Conservation (phyloP, 2,888 invertebrate species). For the Caenorhabditis sinica region DNA sequence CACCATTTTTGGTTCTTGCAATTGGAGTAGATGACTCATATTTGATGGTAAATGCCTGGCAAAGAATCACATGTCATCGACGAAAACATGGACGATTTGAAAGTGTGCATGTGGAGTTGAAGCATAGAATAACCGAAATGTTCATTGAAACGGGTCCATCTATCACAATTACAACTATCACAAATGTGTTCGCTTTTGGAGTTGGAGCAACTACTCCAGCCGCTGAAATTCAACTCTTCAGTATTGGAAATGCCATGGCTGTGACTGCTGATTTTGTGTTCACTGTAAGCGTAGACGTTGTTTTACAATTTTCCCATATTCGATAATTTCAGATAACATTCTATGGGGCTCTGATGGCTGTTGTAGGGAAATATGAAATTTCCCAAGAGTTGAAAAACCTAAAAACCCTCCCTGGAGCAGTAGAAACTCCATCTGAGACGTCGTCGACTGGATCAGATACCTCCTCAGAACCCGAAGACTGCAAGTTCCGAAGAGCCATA, state of each 20-base stretch:
- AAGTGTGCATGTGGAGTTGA: conserved; percentile 61
- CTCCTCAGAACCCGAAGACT: conserved; percentile 46
- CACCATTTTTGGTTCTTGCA: conserved; percentile 80
- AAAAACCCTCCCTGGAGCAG: conserved; percentile 10
- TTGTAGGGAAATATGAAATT: conserved; percentile 78
- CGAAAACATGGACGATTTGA: conserved; percentile 42
- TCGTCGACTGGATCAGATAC: conserved; percentile 32
- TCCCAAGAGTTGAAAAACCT: conserved; percentile 31
- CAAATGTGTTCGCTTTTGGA: conserved; percentile 77
- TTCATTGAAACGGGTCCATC: conserved; percentile 75
- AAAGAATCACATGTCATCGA: conserved; percentile 73
- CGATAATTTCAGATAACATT: conserved; percentile 75
- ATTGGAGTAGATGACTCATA: conserved; percentile 83
- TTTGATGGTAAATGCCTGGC: conserved; percentile 82
- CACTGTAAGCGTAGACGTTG: conserved; percentile 50
- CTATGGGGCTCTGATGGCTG: conserved; percentile 80
- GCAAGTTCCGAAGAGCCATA: conserved; percentile 36
- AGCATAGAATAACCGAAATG: conserved; percentile 72
- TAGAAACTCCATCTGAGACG: conserved; percentile 26
- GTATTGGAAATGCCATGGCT: conserved; percentile 81
- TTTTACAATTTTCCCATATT: not conserved
- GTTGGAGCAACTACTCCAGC: conserved; percentile 82
- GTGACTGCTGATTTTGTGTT: conserved; percentile 80
- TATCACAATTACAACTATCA: conserved; percentile 82
- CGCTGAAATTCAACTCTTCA: conserved; percentile 82